Evolutionary conservation across 1,140 invertebrate genomes (phyloP), one percentile per base, ranked within the genome.

Genomic region (Drosophila subobscura): DNA sequence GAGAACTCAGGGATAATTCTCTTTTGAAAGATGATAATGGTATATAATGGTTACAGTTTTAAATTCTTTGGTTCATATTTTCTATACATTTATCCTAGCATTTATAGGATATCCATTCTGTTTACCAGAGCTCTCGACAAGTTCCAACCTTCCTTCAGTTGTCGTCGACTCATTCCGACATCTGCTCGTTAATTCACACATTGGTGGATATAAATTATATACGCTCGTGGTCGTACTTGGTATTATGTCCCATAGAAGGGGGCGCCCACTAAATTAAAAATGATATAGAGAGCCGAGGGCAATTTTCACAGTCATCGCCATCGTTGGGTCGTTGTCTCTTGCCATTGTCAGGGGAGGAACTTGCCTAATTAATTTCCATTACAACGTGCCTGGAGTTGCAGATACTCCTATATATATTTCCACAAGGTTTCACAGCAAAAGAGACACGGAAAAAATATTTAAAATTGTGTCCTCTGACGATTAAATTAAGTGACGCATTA

Each of bases 351-450:
- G 50, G 50, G 51, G 63, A 68, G 61, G 65, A 71, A 77, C 65
- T 77, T 80, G 73, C 53, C 79, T 83, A 89, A 89, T 89, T 89
- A 84, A 89, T 88, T 89, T 84, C 77, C 84, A 78, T 84, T 84
- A 84, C 85, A 89, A 88, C 77, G 84, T 80, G 84, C 79, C 67
- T 33, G 46, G 76, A 71, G 70, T 84, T 77, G 79, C 70, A 70
- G 76, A 80, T 84, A 71, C 77, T 63, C 75, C 1, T 37, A 10
- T 37, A 4, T 10, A 6, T 27, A 27, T 27, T 1, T 27, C 25
- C 33, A 12, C 33, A 37, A 37, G 33, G 33, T 37, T 37, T 10
- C 33, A 10, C 33, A 12, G 33, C 33, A 4, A 72, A 79, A 54
- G 61, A 42, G 47, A 53, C 33, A 14, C 16, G 12, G 14, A 6